Conservation (phyloP, 2,888 invertebrate genomes). For the Seladonia tumulorum region DNA sequence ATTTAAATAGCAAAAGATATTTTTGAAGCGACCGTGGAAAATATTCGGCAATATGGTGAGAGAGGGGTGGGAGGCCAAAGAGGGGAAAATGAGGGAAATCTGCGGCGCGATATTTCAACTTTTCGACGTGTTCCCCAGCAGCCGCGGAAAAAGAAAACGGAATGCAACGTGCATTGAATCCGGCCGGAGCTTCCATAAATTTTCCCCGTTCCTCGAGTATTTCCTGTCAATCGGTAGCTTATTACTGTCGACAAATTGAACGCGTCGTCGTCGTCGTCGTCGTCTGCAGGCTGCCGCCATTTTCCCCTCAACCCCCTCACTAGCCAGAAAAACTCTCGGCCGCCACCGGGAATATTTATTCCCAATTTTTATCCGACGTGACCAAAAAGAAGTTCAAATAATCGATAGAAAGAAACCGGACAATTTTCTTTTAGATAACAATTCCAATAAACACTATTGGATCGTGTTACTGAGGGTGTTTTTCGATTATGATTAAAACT, state of each 20-base stretch:
- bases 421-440: not conserved
- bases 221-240: conserved; percentile 56
- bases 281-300: conserved; percentile 6
- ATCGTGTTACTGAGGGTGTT: not conserved
- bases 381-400: not conserved
- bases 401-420: not conserved
- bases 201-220: conserved; percentile 41
- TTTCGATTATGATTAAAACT: not conserved
- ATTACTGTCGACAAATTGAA: conserved; percentile 56
- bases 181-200: conserved; percentile 39
- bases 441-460: not conserved
- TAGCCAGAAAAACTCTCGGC: conserved; percentile 8
- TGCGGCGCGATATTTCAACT: conserved; percentile 2
- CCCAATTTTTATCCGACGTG: conserved; percentile 3
- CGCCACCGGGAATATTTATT: conserved; percentile 24
- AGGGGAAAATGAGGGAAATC: conserved; percentile 12
- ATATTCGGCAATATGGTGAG: not conserved
- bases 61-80: not conserved
- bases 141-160: conserved; percentile 7
- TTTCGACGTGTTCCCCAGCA: conserved; percentile 15
- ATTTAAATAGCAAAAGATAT: not conserved
- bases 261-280: conserved; percentile 13
- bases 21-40: not conserved
- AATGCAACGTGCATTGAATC: conserved; percentile 39
- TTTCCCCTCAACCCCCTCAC: not conserved